Percentiles rank a stretch among this genome's conserved stretches.
These are phyloP conservation scores for Dromius quadrimaculatus DNA, from an alignment of 2,888 invertebrate genomes.

Conservation along the genomic window DNA sequence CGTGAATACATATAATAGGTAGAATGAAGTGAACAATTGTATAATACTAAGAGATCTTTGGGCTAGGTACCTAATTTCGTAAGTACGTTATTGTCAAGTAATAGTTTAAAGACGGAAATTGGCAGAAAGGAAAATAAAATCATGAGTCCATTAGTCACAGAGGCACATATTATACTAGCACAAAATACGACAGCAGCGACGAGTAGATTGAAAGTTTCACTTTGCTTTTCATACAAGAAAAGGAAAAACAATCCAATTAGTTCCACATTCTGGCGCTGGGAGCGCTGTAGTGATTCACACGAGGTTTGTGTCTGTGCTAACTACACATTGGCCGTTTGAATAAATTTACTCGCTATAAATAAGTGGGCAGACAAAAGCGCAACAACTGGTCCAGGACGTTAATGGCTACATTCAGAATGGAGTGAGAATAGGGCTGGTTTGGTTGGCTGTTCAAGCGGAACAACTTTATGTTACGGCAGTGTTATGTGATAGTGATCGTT, in stretches of 20 bases:
- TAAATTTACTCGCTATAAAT: slow-evolving; percentile 1
- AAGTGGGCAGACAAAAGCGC: slow-evolving; percentile 1
- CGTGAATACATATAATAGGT: too few species aligned
- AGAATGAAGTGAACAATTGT: too few species aligned
- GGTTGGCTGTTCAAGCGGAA: background rate
- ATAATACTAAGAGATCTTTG: too few species aligned
- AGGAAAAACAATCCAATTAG: slow-evolving; percentile 7
- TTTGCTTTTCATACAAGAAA: background rate
- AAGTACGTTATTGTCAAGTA: too few species aligned
- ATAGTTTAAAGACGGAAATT: too few species aligned
- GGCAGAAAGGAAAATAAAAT: too few species aligned
- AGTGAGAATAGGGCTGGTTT: too few species aligned
- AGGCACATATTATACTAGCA: too few species aligned
- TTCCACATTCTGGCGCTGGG: background rate
- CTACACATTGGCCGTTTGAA: slow-evolving; percentile 1
- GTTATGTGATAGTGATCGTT: background rate
- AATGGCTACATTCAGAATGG: background rate
- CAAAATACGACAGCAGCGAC: too few species aligned
- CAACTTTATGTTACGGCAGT: background rate
- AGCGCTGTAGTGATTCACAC: background rate
- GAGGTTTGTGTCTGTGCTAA: slow-evolving; percentile 3
- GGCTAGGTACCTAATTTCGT: too few species aligned
- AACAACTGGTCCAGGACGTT: background rate
- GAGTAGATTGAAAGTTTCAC: background rate
- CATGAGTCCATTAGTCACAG: too few species aligned